phyloP scores from a whole-genome alignment of 2,888 invertebrate species.

The Clepsis dumicolana region DNA sequence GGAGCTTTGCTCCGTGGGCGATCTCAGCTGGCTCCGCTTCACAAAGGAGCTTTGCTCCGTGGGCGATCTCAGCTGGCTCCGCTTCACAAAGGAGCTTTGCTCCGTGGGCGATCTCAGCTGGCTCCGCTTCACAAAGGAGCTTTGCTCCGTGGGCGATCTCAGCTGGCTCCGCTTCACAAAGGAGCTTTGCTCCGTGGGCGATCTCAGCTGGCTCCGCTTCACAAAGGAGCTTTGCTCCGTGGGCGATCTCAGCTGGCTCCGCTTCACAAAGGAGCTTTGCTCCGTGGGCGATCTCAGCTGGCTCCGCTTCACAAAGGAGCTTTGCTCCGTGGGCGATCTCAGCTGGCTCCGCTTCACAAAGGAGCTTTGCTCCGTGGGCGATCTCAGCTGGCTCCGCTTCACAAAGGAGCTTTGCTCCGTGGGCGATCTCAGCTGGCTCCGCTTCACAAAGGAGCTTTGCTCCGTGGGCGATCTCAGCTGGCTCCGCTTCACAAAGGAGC shows the following conservation, averaged over 20 bases:
- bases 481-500: conserved; percentile 56
- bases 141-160: no score
- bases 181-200: no score
- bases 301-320: conserved; percentile 56
- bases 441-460: conserved; percentile 57
- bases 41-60: no score
- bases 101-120: no score
- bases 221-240: no score
- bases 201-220: conserved; percentile 61
- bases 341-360: conserved; percentile 59
- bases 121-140: conserved; percentile 56
- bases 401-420: no score
- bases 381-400: conserved; percentile 61
- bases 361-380: no score
- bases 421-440: conserved; percentile 63
- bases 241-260: conserved; percentile 63
- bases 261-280: conserved; percentile 57
- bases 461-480: no score
- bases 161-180: conserved; percentile 59
- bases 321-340: no score
- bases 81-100: conserved; percentile 57
- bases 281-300: no score
- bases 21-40: conserved; percentile 61
- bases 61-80: conserved; percentile 63
- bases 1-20: no score